Percentiles rank a stretch among this genome's conserved stretches.
Evolutionary conservation across 2,113 vertebrate genomes (phyloP).

Genomic region (Halichoerus grypus): DNA sequence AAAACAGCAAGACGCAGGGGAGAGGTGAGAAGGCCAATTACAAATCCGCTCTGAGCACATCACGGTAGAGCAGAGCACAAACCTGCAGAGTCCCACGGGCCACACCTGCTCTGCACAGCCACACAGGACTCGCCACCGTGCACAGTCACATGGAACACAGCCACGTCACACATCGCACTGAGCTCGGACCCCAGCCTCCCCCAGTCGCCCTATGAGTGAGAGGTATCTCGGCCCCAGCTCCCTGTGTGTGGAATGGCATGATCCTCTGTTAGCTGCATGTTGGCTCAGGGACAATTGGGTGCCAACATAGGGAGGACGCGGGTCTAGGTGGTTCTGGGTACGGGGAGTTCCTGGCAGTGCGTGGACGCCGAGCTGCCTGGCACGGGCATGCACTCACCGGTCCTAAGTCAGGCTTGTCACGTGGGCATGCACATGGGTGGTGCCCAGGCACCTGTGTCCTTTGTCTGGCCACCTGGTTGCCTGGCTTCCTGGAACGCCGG

Average conservation of each 20-base stretch:
- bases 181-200: not conserved
- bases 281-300: not conserved
- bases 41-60: no score
- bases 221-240: not conserved
- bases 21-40: no score
- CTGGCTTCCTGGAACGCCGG: not conserved
- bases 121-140: no score
- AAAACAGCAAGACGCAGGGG: no score
- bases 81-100: not conserved
- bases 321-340: not conserved
- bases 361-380: not conserved
- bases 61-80: not conserved
- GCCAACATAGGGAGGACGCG: not conserved
- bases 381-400: not conserved
- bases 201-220: not conserved
- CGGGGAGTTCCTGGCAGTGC: not conserved
- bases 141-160: not conserved
- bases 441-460: not conserved
- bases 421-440: not conserved
- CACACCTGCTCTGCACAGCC: no score
- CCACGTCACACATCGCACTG: rapidly evolving
- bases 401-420: not conserved
- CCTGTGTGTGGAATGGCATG: not conserved
- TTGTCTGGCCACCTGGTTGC: not conserved
- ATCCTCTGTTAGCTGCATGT: not conserved